These are phyloP conservation scores for Gobio occitaniae DNA, from an alignment of 2,797 vertebrate genomes.

Conservation along the genomic window DNA sequence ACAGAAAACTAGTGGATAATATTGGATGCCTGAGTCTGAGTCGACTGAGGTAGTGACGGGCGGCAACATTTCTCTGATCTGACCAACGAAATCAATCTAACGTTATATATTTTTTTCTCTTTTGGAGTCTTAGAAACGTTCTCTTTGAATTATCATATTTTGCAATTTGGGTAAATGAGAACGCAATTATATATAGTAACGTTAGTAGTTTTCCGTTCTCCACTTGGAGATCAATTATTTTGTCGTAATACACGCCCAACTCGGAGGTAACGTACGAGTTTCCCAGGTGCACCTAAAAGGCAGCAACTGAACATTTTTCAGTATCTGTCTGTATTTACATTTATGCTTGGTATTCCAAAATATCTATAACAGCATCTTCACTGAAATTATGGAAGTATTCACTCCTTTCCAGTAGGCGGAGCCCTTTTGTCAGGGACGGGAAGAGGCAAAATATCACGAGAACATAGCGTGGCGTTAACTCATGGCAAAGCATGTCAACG, in stretches of 20 bases:
- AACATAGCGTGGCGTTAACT: constrained; percentile 6
- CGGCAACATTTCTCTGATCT: too few species aligned
- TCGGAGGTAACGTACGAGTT: background rate
- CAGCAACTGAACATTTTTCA: background rate
- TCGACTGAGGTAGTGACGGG: too few species aligned
- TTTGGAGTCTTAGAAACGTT: too few species aligned
- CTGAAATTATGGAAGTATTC: background rate
- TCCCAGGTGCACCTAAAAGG: background rate
- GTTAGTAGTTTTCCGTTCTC: too few species aligned
- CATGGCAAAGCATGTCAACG: constrained; percentile 22
- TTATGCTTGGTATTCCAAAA: background rate
- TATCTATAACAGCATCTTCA: background rate
- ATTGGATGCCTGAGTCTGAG: too few species aligned
- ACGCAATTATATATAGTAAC: too few species aligned
- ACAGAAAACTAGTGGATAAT: background rate
- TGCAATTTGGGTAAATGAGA: too few species aligned
- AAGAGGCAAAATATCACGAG: constrained; percentile 41
- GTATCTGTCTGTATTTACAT: background rate
- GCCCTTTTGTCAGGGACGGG: background rate
- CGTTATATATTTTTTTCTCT: background rate
- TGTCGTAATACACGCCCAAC: background rate
- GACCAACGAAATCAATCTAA: background rate
- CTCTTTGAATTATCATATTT: too few species aligned
- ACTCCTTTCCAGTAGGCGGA: constrained; percentile 40
- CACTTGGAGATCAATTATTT: background rate